A percentile compares a stretch with the other conserved stretches of the same genome.
phyloP scores from a whole-genome alignment of 2,113 vertebrate genomes.

The Brienomyrus brachyistius region DNA sequence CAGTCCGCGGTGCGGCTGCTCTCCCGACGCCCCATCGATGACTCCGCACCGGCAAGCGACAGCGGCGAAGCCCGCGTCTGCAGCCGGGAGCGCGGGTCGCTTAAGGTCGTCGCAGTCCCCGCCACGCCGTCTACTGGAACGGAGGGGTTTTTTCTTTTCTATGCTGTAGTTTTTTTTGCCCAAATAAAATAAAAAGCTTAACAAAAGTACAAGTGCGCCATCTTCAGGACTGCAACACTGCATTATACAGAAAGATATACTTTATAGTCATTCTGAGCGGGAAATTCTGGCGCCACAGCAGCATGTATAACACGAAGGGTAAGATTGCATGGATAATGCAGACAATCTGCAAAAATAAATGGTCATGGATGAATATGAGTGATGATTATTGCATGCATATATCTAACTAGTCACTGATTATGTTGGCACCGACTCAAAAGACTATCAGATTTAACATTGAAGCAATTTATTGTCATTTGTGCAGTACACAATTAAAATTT shows the following conservation, averaged over 20 bases:
- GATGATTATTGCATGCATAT: background rate
- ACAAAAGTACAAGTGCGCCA: slow-evolving; percentile 1
- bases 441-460: background rate
- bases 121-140: slow-evolving; percentile 17
- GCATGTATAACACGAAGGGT: background rate
- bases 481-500: background rate
- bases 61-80: background rate
- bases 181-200: background rate
- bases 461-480: background rate
- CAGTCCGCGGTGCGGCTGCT: background rate
- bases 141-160: slow-evolving; percentile 1
- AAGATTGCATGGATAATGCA: background rate
- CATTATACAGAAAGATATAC: background rate
- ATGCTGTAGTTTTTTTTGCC: background rate
- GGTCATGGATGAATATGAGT: background rate
- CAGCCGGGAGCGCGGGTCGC: background rate
- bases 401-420: background rate
- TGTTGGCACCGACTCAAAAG: background rate
- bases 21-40: background rate
- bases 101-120: background rate
- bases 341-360: background rate
- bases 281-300: background rate
- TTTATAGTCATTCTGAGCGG: background rate
- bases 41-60: background rate
- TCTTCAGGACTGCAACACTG: background rate